Conservation (phyloP, 2,113 vertebrate genomes). For the Kobus ellipsiprymnus region DNA sequence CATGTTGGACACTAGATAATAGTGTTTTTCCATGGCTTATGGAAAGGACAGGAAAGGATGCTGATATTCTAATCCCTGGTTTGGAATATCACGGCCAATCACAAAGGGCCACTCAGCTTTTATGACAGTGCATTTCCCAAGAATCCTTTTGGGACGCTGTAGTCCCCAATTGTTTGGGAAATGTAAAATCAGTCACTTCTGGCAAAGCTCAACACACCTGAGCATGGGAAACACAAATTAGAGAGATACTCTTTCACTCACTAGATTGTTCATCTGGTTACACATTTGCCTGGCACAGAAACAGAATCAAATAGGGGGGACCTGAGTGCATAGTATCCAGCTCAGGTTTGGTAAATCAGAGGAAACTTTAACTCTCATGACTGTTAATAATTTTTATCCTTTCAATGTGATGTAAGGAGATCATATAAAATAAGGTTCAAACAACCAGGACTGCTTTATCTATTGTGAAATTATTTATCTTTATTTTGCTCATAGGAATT, state of each 20-base stretch:
- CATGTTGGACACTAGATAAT: constrained; percentile 10
- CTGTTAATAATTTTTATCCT: background rate
- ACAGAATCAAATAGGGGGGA: background rate
- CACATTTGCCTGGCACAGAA: background rate
- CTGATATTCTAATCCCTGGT: constrained; percentile 27
- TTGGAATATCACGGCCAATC: constrained; percentile 13
- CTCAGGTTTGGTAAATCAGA: background rate
- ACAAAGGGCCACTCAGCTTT: constrained; percentile 33
- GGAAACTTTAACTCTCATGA: background rate
- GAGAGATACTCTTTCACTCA: constrained; percentile 29
- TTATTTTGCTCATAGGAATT: background rate
- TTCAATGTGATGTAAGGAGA: background rate
- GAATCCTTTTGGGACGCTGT: constrained; percentile 23
- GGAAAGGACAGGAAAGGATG: background rate
- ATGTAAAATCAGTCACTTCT: constrained; percentile 45
- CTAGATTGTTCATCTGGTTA: background rate
- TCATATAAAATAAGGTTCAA: constrained; percentile 11
- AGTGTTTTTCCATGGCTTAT: constrained; percentile 49
- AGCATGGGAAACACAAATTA: constrained; percentile 51
- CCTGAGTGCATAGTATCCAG: background rate
- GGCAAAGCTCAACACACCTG: constrained; percentile 26
- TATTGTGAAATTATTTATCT: background rate
- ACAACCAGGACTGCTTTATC: background rate
- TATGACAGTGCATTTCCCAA: constrained; percentile 44
- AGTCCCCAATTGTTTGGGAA: background rate